Evolutionary conservation across 2,888 invertebrate species (phyloP).

Genomic region (Iselma pallidipennis): DNA sequence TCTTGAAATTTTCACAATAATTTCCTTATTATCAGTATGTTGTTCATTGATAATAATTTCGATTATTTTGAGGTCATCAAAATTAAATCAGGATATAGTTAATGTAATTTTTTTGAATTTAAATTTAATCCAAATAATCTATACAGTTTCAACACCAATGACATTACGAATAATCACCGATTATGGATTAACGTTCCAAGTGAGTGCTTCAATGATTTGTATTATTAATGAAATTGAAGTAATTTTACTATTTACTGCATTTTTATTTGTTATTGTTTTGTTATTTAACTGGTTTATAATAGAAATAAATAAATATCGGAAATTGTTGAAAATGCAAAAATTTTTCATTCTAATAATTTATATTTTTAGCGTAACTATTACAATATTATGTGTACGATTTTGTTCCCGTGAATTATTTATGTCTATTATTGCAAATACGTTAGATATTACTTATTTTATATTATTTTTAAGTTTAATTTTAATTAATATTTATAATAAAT

Average conservation of each 20-base stretch:
- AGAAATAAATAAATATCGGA: conserved; percentile 3
- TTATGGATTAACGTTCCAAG: not conserved
- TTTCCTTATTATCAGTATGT: not conserved
- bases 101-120: conserved; percentile 3
- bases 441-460: not conserved
- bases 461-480: conserved; percentile 9
- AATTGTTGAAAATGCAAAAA: conserved; percentile 10
- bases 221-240: not conserved
- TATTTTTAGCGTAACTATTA: not conserved
- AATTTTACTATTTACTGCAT: not conserved
- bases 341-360: conserved; percentile 9
- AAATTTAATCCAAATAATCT: conserved; percentile 6
- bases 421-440: not conserved
- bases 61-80: not conserved
- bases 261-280: conserved; percentile 8
- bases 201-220: not conserved
- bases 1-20: not conserved
- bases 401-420: not conserved
- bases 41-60: not conserved
- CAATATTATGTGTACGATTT: not conserved
- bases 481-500: conserved; percentile 13
- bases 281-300: conserved; percentile 8
- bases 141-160: not conserved
- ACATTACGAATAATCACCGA: not conserved
- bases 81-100: not conserved